These are phyloP conservation scores for Cephus pygmeus DNA, from an alignment of 2,888 invertebrate genomes.

Conservation along the genomic window DNA sequence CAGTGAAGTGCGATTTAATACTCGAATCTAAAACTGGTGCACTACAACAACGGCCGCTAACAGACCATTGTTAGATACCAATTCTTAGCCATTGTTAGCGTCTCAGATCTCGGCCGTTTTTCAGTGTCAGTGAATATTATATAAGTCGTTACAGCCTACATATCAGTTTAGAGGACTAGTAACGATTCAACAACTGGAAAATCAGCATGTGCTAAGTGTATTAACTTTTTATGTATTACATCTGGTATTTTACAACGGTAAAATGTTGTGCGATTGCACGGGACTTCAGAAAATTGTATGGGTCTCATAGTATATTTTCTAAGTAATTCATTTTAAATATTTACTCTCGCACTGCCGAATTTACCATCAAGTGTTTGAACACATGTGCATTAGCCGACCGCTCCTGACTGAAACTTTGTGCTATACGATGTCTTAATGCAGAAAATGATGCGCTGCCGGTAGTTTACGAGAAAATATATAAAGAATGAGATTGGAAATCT, in stretches of 20 bases:
- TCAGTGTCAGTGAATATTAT: no score
- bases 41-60: no score
- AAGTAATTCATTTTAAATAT: constrained; percentile 41
- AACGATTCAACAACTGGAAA: background rate
- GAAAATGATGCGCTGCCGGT: background rate
- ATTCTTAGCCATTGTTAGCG: no score
- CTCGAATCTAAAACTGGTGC: background rate
- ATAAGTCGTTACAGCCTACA: no score
- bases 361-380: constrained; percentile 33
- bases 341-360: constrained; percentile 35
- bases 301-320: constrained; percentile 21
- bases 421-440: background rate
- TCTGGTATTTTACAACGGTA: background rate
- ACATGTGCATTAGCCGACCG: constrained; percentile 21
- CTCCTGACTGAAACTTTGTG: background rate
- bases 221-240: background rate
- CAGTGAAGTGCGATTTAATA: background rate
- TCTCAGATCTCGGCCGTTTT: no score
- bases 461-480: background rate
- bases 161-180: background rate
- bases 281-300: background rate
- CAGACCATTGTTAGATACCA: no score
- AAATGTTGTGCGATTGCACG: background rate
- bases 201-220: background rate
- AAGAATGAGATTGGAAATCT: background rate